phyloP scores from a whole-genome alignment of 2,797 vertebrate genomes.

The Melanogrammus aeglefinus region DNA sequence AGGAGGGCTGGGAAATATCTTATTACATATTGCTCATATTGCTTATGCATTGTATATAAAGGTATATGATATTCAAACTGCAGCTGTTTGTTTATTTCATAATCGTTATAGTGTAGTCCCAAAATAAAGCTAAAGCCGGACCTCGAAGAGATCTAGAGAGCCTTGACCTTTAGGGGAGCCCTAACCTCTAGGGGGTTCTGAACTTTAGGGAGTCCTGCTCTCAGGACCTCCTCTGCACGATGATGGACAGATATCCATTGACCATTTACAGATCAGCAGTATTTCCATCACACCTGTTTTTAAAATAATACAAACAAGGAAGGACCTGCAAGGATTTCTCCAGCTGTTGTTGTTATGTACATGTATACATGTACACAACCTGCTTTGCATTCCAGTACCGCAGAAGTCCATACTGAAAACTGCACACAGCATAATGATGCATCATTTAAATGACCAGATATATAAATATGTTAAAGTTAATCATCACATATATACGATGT shows the following conservation, averaged over 20 bases:
- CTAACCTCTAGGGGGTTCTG: too few relatives aligned
- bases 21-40: not conserved
- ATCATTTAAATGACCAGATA: not conserved
- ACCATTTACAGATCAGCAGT: not conserved
- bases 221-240: too few relatives aligned
- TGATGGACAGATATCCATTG: too few relatives aligned
- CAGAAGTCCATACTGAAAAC: not conserved
- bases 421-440: not conserved
- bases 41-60: not conserved
- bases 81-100: not conserved
- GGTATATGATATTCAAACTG: not conserved
- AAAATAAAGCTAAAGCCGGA: not conserved
- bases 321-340: not conserved
- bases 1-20: not conserved
- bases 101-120: not conserved
- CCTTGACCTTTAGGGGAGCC: not conserved
- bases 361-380: not conserved
- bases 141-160: too few relatives aligned
- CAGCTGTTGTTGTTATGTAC: not conserved
- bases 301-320: too few relatives aligned
- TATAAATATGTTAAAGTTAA: not conserved
- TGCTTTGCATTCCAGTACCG: not conserved
- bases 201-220: too few relatives aligned
- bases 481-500: not conserved
- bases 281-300: not conserved